phyloP scores from a whole-genome alignment of 2,888 invertebrate species.

The Tanytarsus gracilentus region DNA sequence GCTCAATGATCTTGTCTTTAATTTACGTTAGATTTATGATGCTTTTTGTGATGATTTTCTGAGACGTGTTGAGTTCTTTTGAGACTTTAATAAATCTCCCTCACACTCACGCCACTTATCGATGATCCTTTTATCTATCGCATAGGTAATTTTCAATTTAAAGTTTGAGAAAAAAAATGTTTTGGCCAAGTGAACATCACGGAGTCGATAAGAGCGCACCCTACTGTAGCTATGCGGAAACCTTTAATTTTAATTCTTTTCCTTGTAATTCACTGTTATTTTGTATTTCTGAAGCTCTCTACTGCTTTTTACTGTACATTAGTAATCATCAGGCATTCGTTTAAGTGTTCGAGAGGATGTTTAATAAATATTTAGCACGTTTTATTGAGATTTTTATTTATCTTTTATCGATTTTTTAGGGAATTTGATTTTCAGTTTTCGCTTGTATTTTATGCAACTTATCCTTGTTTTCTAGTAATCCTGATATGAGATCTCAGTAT shows the following conservation, averaged over 20 bases:
- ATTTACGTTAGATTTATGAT: not conserved
- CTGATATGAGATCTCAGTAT: constrained; percentile 6
- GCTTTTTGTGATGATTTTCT: not conserved
- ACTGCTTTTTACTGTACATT: not conserved
- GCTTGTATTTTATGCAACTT: constrained; percentile 15
- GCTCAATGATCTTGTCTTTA: not conserved
- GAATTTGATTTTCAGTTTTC: constrained; percentile 28
- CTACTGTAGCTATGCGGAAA: constrained; percentile 28
- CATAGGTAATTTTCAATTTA: no score
- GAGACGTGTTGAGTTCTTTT: no score
- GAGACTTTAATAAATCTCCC: no score
- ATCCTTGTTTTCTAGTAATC: not conserved
- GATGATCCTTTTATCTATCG: no score
- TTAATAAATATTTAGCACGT: constrained; percentile 26
- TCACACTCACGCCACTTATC: no score
- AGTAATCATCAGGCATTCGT: not conserved
- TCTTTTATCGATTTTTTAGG: constrained; percentile 29
- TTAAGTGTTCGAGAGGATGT: not conserved
- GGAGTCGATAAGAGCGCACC: constrained; percentile 19
- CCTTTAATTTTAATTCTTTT: constrained; percentile 15
- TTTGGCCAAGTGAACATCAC: no score
- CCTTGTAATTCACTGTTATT: constrained; percentile 17
- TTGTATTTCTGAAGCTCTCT: not conserved
- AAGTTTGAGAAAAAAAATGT: no score
- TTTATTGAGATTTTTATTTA: constrained; percentile 29